phyloP scores from a whole-genome alignment of 1,140 invertebrate genomes.

The Trypoxylus dichotomus region DNA sequence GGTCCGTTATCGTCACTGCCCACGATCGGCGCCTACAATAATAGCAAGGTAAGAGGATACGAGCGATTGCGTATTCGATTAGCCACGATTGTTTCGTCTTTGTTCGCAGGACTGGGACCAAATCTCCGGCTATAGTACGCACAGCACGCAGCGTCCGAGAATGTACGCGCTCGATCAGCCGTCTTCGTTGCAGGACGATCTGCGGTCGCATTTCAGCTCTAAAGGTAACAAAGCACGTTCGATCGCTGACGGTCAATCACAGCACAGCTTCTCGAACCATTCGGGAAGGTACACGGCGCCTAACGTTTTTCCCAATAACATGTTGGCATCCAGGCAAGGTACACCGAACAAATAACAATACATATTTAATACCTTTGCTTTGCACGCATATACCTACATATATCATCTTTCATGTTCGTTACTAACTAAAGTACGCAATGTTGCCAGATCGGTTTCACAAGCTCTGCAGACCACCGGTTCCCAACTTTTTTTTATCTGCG shows the following conservation, averaged over 20 bases:
- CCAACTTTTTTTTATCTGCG: no score
- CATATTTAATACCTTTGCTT: neutral
- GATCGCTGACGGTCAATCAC: constrained; percentile 81
- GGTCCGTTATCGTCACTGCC: constrained; percentile 81
- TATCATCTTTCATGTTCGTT: neutral
- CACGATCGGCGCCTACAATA: constrained; percentile 74
- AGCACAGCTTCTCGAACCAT: constrained; percentile 81
- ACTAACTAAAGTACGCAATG: no score
- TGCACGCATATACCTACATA: neutral
- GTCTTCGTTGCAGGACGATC: constrained; percentile 67
- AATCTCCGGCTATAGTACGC: constrained; percentile 86
- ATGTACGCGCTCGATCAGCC: constrained; percentile 73
- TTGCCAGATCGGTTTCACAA: no score
- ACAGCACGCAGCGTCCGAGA: constrained; percentile 82
- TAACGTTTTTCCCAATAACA: constrained; percentile 71
- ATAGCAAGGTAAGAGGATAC: constrained; percentile 63
- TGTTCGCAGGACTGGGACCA: constrained; percentile 84
- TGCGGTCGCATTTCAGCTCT: constrained; percentile 63
- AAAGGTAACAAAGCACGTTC: constrained; percentile 64
- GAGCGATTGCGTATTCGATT: neutral
- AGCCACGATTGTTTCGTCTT: neutral
- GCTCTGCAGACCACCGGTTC: no score
- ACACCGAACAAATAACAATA: no score
- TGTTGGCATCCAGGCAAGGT: constrained; percentile 79
- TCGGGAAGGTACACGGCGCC: constrained; percentile 71